Conservation (phyloP, 2,113 vertebrate species). For the Catharus bicknelli region DNA sequence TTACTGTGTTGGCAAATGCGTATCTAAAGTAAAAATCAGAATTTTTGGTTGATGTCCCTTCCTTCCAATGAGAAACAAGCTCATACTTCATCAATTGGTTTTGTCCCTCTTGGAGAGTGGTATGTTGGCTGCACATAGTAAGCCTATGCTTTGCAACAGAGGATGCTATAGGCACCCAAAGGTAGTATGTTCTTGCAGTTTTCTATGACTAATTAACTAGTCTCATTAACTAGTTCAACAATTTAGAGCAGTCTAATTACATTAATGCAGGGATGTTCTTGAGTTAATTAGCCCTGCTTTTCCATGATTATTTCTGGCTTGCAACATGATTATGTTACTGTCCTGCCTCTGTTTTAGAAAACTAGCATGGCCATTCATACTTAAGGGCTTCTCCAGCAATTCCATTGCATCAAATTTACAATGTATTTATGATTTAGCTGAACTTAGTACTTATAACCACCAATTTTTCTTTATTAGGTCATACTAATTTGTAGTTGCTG, state of each 20-base stretch:
- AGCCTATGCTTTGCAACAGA: not conserved
- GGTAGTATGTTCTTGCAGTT: not conserved
- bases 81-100: not conserved
- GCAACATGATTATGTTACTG: not conserved
- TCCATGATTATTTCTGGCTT: not conserved
- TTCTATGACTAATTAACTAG: not conserved
- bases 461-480: not conserved
- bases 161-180: not conserved
- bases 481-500: not conserved
- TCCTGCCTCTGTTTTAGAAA: conserved; percentile 2
- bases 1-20: not conserved
- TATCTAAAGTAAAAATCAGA: conserved; percentile 31
- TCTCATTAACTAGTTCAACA: not conserved
- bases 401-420: not conserved
- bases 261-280: not conserved
- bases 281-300: not conserved
- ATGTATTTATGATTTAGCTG: not conserved
- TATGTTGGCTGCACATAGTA: conserved; percentile 22
- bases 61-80: conserved; percentile 28
- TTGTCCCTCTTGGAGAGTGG: conserved; percentile 39
- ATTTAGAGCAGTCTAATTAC: not conserved
- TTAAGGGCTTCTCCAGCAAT: not conserved
- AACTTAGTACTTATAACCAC: not conserved
- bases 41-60: conserved; percentile 24
- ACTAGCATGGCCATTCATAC: not conserved